A percentile compares a stretch with the other conserved stretches of the same genome.
Evolutionary conservation across 2,797 vertebrate species (phyloP).

Genomic region (Gila robusta): DNA sequence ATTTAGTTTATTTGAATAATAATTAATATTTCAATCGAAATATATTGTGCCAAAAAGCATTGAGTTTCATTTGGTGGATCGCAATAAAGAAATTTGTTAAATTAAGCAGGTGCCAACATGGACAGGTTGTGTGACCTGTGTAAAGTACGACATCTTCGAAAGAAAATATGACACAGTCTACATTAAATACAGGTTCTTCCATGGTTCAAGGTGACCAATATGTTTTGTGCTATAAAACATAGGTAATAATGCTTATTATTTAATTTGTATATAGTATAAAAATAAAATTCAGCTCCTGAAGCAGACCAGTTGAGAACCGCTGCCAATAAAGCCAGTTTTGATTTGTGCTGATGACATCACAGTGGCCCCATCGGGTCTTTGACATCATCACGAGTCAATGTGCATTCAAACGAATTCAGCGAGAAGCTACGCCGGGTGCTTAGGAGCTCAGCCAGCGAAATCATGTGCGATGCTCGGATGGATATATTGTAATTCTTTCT

Average conservation of each 20-base stretch:
- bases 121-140: background rate
- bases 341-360: constrained; percentile 8
- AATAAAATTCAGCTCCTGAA: background rate
- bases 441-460: constrained; percentile 34
- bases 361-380: constrained; percentile 1
- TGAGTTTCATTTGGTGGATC: background rate
- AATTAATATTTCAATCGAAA: background rate
- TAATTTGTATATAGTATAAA: too few relatives aligned
- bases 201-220: background rate
- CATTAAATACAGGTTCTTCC: background rate
- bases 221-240: background rate
- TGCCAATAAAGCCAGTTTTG: background rate
- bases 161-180: background rate
- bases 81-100: background rate
- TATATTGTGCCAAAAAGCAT: background rate
- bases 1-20: background rate
- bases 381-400: constrained; percentile 45
- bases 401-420: constrained; percentile 30
- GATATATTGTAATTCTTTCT: constrained; percentile 46
- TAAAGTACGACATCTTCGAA: background rate
- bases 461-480: constrained; percentile 38
- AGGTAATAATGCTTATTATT: background rate
- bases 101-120: background rate
- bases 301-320: background rate
- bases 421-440: background rate